These are phyloP conservation scores for Cheilosia impressa DNA, from an alignment of 2,888 invertebrate genomes.

Conservation along the genomic window DNA sequence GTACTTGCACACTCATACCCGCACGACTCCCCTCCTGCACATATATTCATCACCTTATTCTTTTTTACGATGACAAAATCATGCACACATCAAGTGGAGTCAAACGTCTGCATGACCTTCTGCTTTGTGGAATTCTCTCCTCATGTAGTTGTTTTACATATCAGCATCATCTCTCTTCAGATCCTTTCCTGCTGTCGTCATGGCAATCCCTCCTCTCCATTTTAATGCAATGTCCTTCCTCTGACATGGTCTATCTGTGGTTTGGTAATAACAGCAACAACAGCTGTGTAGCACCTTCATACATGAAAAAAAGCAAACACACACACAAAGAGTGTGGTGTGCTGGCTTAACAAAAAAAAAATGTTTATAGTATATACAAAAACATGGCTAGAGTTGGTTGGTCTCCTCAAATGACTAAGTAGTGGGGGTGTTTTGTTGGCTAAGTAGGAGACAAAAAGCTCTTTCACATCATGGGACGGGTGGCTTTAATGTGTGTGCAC, in stretches of 20 bases:
- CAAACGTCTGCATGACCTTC: slow-evolving; percentile 75
- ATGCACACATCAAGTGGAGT: slow-evolving; percentile 75
- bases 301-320: not conserved
- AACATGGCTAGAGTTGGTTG: slow-evolving; percentile 8
- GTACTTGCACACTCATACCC: not conserved
- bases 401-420: slow-evolving; percentile 6
- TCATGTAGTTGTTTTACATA: slow-evolving; percentile 68
- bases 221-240: slow-evolving; percentile 71
- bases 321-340: slow-evolving; percentile 12
- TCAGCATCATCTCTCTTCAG: slow-evolving; percentile 23
- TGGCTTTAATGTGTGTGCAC: slow-evolving; percentile 53
- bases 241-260: slow-evolving; percentile 71
- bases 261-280: slow-evolving; percentile 66
- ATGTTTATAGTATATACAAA: not conserved
- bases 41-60: slow-evolving; percentile 16
- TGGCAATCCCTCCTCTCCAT: slow-evolving; percentile 11
- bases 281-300: slow-evolving; percentile 65
- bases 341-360: slow-evolving; percentile 17
- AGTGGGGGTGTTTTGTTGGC: slow-evolving; percentile 21
- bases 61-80: slow-evolving; percentile 59
- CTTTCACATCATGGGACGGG: slow-evolving; percentile 19
- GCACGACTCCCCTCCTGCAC: not conserved
- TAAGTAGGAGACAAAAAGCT: slow-evolving; percentile 40
- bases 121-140: slow-evolving; percentile 70
- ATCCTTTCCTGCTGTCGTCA: not conserved